Conservation (phyloP, 2,888 invertebrate species). For the Biston stratarius region DNA sequence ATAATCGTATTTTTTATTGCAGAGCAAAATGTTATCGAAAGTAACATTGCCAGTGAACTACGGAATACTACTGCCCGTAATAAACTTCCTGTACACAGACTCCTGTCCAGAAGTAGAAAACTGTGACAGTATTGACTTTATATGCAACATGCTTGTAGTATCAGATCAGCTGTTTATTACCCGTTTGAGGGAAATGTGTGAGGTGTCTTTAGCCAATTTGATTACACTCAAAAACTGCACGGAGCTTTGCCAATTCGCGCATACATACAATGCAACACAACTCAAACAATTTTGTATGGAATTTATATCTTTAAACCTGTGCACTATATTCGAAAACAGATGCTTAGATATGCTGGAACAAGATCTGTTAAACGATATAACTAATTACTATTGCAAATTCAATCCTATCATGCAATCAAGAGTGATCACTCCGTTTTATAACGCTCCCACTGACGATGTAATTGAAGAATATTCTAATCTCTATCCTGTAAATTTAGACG, state of each 20-base stretch:
- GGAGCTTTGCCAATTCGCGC: slow-evolving; percentile 91
- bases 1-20: slow-evolving; percentile 56
- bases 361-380: slow-evolving; percentile 88
- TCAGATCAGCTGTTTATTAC: slow-evolving; percentile 93
- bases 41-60: slow-evolving; percentile 88
- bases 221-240: slow-evolving; percentile 91
- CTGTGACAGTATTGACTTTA: slow-evolving; percentile 89
- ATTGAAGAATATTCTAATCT: slow-evolving; percentile 74
- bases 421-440: slow-evolving; percentile 89
- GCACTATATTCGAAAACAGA: slow-evolving; percentile 89
- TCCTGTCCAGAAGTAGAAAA: slow-evolving; percentile 86
- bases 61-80: slow-evolving; percentile 87
- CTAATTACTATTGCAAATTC: slow-evolving; percentile 88
- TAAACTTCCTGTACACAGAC: slow-evolving; percentile 92
- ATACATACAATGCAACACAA: slow-evolving; percentile 91
- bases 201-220: slow-evolving; percentile 87
- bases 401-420: slow-evolving; percentile 87
- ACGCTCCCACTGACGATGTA: slow-evolving; percentile 87
- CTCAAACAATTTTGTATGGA: slow-evolving; percentile 91
- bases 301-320: slow-evolving; percentile 91
- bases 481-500: slow-evolving; percentile 77
- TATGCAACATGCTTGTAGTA: slow-evolving; percentile 91
- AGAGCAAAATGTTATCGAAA: slow-evolving; percentile 82
- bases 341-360: slow-evolving; percentile 88
- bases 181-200: slow-evolving; percentile 90